Conservation (phyloP, 2,113 vertebrate species). For the Tragelaphus imberbis region DNA sequence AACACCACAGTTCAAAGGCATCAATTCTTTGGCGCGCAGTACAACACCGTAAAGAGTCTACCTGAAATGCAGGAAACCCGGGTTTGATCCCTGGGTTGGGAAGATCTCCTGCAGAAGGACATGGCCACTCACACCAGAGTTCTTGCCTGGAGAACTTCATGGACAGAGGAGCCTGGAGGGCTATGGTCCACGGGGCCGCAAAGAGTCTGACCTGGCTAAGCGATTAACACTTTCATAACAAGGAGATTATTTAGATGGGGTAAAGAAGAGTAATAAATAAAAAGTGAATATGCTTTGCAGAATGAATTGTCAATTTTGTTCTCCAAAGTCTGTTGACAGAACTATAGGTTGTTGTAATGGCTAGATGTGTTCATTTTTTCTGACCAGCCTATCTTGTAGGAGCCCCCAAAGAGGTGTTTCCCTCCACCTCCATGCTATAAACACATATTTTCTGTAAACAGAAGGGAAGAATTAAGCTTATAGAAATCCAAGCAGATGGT, state of each 20-base stretch:
- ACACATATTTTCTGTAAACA: background rate
- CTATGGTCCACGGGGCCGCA: accelerated
- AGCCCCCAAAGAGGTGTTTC: background rate
- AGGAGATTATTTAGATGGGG: background rate
- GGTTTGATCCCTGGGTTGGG: background rate
- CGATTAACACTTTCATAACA: background rate
- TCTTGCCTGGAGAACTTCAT: background rate
- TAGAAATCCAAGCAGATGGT: background rate
- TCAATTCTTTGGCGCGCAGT: too few relatives aligned
- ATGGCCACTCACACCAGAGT: background rate
- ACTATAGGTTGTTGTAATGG: accelerated
- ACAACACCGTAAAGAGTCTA: background rate
- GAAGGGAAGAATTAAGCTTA: background rate
- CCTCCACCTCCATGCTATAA: background rate
- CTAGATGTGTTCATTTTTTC: background rate
- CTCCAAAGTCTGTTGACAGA: background rate
- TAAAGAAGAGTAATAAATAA: background rate
- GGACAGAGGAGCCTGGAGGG: background rate
- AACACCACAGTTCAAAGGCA: too few relatives aligned
- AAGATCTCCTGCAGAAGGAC: background rate
- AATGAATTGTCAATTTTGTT: background rate
- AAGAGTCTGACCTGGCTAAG: background rate
- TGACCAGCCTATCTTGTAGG: background rate
- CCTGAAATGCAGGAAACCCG: background rate
- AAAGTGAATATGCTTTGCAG: background rate